Base-by-base conservation (phyloP, 2,888 invertebrate genomes). In the Ochropleura leucogaster region DNA sequence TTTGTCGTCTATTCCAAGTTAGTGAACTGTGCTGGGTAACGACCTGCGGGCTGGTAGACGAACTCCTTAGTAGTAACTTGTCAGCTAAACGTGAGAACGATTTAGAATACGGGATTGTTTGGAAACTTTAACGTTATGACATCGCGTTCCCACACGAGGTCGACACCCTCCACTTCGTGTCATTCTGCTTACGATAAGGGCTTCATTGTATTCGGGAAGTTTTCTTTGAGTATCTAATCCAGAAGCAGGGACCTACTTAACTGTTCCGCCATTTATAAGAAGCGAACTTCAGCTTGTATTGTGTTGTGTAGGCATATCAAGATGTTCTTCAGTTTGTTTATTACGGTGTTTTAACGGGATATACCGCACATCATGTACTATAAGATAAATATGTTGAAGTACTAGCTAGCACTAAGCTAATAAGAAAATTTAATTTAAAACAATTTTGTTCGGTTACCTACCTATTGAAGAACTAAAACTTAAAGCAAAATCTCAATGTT, bases 11-110 rank as follows among this genome's bases (percentile, higher is more conserved):
- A n/a, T 68, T 16, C 40, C 16, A 47, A 70, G 69, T 82, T 76
- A 68, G 14, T 64, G 77, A 82, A 82, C 55, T 80, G 20, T 55
- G 7, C 6, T 69, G 49, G 59, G 49, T 72, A 66, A 59, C 51
- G 72, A 64, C 75, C 80, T 18, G 44, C 20, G 47, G 14, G 30
- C n/a, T 16, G 49, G 74, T 80, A 55, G 72, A 68, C 73, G 77
- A 87, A 79, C 82, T 62, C 74, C 42, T 47, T 44, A 64, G 62
- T 14, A 70, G 46, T 20, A 77, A 79, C n/a, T 80, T 79, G 59
- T 71, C 64, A 66, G 51, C 30, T 42, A 67, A 73, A 85, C 76
- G 79, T 83, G 77, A 83, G 16, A 44, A 64, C 57, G 63, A 60
- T 74, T 72, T 55, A 18, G 59, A 68, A 42, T 59, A 57, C 16